These are phyloP conservation scores for Acanthoscelides obtectus DNA, from an alignment of 2,888 invertebrate species.

Conservation along the genomic window DNA sequence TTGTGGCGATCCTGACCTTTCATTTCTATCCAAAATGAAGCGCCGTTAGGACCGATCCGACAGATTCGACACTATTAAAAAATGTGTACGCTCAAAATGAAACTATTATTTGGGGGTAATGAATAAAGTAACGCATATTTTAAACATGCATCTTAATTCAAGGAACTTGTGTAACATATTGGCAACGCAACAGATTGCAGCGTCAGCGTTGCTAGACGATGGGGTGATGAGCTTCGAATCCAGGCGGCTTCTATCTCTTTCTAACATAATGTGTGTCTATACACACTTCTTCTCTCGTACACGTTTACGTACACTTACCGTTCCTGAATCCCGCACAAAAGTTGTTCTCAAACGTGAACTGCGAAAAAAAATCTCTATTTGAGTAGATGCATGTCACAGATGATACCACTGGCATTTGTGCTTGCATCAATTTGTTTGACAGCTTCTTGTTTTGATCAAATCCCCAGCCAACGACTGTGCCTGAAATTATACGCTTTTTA, in stretches of 20 bases:
- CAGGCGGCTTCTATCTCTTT: too few species aligned
- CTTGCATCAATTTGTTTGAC: slow-evolving; percentile 54
- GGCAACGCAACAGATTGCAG: too few species aligned
- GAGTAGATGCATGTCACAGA: slow-evolving; percentile 58
- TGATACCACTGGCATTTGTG: slow-evolving; percentile 58
- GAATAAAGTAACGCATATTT: neutral
- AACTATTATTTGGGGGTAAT: neutral
- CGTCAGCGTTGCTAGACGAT: too few species aligned
- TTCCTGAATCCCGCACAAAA: slow-evolving; percentile 48
- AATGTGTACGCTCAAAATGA: too few species aligned
- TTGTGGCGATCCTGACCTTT: too few species aligned
- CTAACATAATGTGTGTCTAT: neutral
- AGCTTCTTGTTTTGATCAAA: slow-evolving; percentile 57
- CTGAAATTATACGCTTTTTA: slow-evolving; percentile 24
- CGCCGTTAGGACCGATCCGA: too few species aligned
- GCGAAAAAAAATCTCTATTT: slow-evolving; percentile 57
- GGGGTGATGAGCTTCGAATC: too few species aligned
- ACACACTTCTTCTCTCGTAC: neutral
- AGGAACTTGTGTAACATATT: too few species aligned
- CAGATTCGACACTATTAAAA: too few species aligned
- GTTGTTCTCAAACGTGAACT: slow-evolving; percentile 55
- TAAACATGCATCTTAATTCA: too few species aligned
- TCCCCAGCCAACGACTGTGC: slow-evolving; percentile 48
- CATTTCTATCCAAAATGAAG: too few species aligned
- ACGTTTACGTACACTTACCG: slow-evolving; percentile 38